phyloP scores from a whole-genome alignment of 2,888 invertebrate species.

The Drosophila rellima region DNA sequence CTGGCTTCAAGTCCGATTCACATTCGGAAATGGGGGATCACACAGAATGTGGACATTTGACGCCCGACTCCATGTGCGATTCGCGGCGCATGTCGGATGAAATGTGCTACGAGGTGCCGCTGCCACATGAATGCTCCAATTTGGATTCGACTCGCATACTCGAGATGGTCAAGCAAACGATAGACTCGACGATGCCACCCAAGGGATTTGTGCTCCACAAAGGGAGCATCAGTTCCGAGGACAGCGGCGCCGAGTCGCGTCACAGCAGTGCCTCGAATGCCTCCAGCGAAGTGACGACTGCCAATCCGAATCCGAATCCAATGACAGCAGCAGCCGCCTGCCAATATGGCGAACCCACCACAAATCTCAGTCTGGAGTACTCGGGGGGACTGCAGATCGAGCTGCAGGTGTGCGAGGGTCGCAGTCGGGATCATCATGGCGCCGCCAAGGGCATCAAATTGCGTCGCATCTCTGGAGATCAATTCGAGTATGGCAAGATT shows the following conservation, averaged over 20 bases:
- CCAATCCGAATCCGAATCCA: constrained; percentile 37
- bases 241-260: constrained; percentile 62
- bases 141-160: constrained; percentile 92
- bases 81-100: constrained; percentile 86
- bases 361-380: constrained; percentile 90
- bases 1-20: constrained; percentile 87
- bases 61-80: constrained; percentile 85
- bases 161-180: constrained; percentile 91
- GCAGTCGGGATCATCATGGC: constrained; percentile 86
- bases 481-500: constrained; percentile 93
- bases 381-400: constrained; percentile 95
- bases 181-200: constrained; percentile 92
- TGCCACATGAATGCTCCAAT: constrained; percentile 93
- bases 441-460: constrained; percentile 93
- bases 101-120: constrained; percentile 89
- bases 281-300: constrained; percentile 55
- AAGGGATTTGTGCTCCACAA: constrained; percentile 88
- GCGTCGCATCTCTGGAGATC: constrained; percentile 95
- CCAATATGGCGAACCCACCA: constrained; percentile 81
- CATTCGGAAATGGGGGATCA: constrained; percentile 88
- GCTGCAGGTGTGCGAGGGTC: constrained; percentile 91
- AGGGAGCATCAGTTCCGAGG: constrained; percentile 83
- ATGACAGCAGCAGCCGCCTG: constrained; percentile 1
- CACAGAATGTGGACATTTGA: constrained; percentile 84
- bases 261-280: constrained; percentile 71